Conservation (phyloP, 2,113 vertebrate genomes). For the Andinoacara biseriatus region DNA sequence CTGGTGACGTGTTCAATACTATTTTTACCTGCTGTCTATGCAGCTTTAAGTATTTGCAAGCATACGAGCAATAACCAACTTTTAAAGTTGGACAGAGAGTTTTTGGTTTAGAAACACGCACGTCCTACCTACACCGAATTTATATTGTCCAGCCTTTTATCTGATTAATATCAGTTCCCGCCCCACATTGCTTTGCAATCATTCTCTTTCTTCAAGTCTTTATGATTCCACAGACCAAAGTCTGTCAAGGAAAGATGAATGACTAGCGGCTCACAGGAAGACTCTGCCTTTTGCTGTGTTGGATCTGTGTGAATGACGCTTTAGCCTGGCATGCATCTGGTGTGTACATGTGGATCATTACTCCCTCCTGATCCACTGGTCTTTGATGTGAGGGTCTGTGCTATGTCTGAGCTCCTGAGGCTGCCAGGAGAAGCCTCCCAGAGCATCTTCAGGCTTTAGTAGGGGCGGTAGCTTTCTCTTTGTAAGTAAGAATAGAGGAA, state of each 20-base stretch:
- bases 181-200: constrained; percentile 28
- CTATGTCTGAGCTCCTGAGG: constrained; percentile 38
- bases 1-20: too few species aligned
- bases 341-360: constrained; percentile 21
- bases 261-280: constrained; percentile 1
- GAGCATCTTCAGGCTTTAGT: constrained; percentile 30
- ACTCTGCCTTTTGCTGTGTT: neutral
- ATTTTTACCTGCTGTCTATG: too few species aligned
- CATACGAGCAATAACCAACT: neutral
- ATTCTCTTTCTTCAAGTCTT: constrained; percentile 47
- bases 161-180: constrained; percentile 11
- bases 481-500: neutral
- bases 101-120: neutral
- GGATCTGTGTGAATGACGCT: constrained; percentile 23
- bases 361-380: constrained; percentile 40
- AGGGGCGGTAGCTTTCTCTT: constrained; percentile 8
- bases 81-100: neutral
- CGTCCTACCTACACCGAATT: neutral
- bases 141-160: neutral
- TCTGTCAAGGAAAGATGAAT: constrained; percentile 50
- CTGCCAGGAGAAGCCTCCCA: constrained; percentile 38
- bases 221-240: constrained; percentile 29
- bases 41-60: too few species aligned
- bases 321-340: constrained; percentile 17
- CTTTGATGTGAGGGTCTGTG: constrained; percentile 69